Evolutionary conservation across 2,888 invertebrate species (phyloP).

Genomic region (Diarsia mendica): DNA sequence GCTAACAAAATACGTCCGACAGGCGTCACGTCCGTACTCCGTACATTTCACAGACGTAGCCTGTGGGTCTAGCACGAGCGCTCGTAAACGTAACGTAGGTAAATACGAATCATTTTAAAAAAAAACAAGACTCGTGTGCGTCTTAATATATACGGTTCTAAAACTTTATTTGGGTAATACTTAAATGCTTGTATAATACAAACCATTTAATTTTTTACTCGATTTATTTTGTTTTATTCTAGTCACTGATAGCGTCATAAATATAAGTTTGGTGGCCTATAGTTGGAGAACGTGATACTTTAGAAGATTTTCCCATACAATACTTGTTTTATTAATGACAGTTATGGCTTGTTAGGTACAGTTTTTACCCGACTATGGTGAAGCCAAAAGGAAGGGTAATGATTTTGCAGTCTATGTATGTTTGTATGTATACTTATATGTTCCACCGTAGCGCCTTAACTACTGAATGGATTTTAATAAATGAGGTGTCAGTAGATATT

Average conservation of each 20-base stretch:
- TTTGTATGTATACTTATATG: too few species aligned
- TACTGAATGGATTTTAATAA: too few species aligned
- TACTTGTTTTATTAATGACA: neutral
- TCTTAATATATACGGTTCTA: neutral
- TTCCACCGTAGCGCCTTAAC: too few species aligned
- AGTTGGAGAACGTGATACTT: neutral
- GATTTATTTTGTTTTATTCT: neutral
- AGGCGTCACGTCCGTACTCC: neutral
- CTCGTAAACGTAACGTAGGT: neutral
- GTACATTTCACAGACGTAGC: neutral
- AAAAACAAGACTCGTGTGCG: neutral
- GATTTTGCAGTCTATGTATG: too few species aligned
- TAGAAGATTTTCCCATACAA: neutral
- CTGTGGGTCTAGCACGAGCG: neutral
- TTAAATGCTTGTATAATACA: neutral
- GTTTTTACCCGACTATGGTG: too few species aligned
- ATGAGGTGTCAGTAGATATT: too few species aligned
- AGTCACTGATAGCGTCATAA: neutral
- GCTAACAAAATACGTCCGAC: slow-evolving; percentile 9
- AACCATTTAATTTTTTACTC: neutral
- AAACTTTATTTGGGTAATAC: neutral
- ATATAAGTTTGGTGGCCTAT: neutral
- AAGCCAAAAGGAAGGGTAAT: too few species aligned
- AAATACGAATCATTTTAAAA: neutral
- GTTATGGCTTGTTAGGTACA: too few species aligned